These are phyloP conservation scores for Euthynnus affinis DNA, from an alignment of 2,797 vertebrate genomes.

Conservation along the genomic window DNA sequence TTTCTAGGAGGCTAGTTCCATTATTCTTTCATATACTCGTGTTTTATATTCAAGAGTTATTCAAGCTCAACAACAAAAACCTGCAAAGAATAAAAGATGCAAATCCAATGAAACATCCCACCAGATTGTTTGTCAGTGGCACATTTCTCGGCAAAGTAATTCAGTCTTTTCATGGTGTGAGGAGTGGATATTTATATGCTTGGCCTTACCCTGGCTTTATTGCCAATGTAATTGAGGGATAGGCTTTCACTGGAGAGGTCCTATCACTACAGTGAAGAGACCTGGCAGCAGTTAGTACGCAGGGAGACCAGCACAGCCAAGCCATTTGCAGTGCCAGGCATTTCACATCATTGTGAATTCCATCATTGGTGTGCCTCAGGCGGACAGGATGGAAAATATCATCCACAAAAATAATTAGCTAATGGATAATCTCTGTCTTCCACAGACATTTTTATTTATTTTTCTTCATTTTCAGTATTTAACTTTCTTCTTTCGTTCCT, in stretches of 20 bases:
- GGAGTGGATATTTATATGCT: slow-evolving; percentile 57
- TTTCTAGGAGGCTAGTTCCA: background rate
- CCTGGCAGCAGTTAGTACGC: slow-evolving; percentile 64
- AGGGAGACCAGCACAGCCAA: slow-evolving; percentile 57
- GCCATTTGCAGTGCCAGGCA: slow-evolving; percentile 61
- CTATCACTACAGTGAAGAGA: slow-evolving; percentile 66
- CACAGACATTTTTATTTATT: background rate
- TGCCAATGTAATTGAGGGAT: slow-evolving; percentile 70
- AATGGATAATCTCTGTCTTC: slow-evolving; percentile 32
- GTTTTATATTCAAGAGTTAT: slow-evolving; percentile 2
- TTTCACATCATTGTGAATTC: slow-evolving; percentile 75
- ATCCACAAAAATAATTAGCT: slow-evolving; percentile 69
- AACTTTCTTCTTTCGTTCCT: background rate
- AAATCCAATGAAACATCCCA: slow-evolving; percentile 31
- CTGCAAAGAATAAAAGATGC: slow-evolving; percentile 41
- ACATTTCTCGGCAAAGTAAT: slow-evolving; percentile 34
- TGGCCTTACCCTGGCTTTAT: slow-evolving; percentile 51
- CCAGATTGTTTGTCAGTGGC: slow-evolving; percentile 34
- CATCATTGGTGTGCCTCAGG: slow-evolving; percentile 63
- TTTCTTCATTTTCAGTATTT: background rate
- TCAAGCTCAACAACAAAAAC: slow-evolving; percentile 28
- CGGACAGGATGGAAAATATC: slow-evolving; percentile 53
- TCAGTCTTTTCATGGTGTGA: slow-evolving; percentile 40
- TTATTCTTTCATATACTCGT: background rate
- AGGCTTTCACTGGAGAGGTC: slow-evolving; percentile 69